These are phyloP conservation scores for Himantopus leucocephalus DNA, from an alignment of 2,113 vertebrate species.

Conservation along the genomic window DNA sequence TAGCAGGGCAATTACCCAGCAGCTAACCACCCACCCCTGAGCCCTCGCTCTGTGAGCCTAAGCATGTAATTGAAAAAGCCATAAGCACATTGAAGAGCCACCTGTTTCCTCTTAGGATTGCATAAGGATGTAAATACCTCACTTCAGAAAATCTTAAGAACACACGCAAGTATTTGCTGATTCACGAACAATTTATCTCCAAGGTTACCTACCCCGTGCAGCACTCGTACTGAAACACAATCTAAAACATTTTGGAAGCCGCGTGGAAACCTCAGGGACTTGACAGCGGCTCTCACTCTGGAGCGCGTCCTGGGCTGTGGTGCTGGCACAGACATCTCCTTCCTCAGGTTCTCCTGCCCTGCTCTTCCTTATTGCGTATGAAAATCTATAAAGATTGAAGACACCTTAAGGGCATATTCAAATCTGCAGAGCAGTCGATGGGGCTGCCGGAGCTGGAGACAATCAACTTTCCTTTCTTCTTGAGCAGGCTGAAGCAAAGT, in stretches of 20 bases:
- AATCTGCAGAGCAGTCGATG: not conserved
- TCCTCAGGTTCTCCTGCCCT: not conserved
- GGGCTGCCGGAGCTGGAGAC: not conserved
- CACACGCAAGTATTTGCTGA: conserved; percentile 5
- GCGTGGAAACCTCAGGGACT: not conserved
- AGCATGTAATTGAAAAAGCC: conserved; percentile 21
- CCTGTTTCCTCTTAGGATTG: conserved; percentile 35
- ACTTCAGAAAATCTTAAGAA: conserved; percentile 1
- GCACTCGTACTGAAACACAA: not conserved
- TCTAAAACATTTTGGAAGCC: not conserved
- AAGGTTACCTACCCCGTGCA: conserved; percentile 2
- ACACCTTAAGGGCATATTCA: not conserved
- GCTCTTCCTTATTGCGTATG: not conserved
- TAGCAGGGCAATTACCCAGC: not conserved
- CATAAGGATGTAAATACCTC: not conserved
- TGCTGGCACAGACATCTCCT: not conserved
- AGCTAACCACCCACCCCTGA: not conserved
- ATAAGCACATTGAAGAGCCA: not conserved
- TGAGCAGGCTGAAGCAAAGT: not conserved
- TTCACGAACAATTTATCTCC: conserved; percentile 16
- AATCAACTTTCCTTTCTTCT: not conserved
- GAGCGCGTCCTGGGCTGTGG: not conserved
- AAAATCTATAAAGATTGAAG: not conserved
- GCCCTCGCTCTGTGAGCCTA: not conserved
- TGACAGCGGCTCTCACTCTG: not conserved